Evolutionary conservation across 2,888 invertebrate genomes (phyloP).

Genomic region (Eudiplozoon nipponicum): DNA sequence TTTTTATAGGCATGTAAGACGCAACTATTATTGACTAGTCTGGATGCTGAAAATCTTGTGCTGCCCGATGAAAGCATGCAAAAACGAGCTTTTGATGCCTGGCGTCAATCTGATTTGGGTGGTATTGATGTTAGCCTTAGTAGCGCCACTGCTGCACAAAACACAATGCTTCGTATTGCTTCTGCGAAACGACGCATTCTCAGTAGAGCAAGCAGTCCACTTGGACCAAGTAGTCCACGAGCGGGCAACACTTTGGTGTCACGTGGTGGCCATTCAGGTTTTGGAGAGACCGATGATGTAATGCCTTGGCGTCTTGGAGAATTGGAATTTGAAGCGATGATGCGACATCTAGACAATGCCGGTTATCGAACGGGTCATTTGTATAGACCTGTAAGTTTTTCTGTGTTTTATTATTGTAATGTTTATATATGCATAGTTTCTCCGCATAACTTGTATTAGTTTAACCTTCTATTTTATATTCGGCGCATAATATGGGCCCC

Average conservation of each 20-base stretch:
- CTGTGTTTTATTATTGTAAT: no score
- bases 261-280: no score
- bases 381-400: no score
- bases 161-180: no score
- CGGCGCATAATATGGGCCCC: no score
- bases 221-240: background rate
- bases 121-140: no score
- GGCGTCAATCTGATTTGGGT: background rate
- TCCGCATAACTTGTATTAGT: no score
- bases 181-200: background rate
- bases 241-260: background rate
- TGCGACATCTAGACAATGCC: slow-evolving; percentile 85
- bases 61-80: background rate
- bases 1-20: no score
- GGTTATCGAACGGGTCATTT: slow-evolving; percentile 87
- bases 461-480: no score
- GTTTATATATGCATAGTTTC: no score
- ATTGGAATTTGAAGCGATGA: slow-evolving; percentile 71
- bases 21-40: background rate
- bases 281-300: background rate
- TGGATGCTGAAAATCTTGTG: background rate
- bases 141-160: background rate
- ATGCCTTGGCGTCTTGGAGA: slow-evolving; percentile 53
- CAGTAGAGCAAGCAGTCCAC: background rate
- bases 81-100: background rate